Evolutionary conservation across 2,113 vertebrate species (phyloP).

Genomic region (Ibidorhyncha struthersii): DNA sequence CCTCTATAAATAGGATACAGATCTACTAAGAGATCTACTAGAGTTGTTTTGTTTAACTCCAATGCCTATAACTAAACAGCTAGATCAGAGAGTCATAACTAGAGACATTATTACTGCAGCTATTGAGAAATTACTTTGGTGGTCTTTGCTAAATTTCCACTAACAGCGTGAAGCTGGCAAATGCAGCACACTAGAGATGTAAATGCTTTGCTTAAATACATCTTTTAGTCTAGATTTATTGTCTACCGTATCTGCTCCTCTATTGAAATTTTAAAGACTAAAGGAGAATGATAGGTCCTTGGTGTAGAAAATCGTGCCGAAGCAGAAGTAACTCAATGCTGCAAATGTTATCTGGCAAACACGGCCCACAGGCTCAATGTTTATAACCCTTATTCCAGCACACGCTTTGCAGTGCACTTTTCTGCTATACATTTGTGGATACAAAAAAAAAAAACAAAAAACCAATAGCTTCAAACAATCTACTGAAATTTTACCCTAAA

Average conservation of each 20-base stretch:
- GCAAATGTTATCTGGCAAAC: slow-evolving; percentile 22
- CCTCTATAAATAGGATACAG: neutral
- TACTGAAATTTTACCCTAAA: neutral
- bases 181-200: neutral
- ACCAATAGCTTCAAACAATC: neutral
- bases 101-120: neutral
- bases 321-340: neutral
- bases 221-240: neutral
- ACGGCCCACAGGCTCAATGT: neutral
- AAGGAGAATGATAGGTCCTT: neutral
- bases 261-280: slow-evolving; percentile 24
- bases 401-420: neutral
- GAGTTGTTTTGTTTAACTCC: neutral
- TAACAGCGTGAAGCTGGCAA: neutral
- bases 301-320: neutral
- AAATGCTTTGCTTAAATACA: slow-evolving; percentile 10
- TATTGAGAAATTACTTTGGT: neutral
- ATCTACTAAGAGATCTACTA: neutral
- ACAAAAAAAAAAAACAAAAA: neutral
- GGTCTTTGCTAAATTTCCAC: neutral
- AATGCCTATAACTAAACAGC: neutral
- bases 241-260: neutral
- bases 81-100: neutral
- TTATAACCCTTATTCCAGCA: slow-evolving; percentile 20
- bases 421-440: neutral